Percentiles rank a stretch among this genome's conserved stretches.
Conservation (phyloP, 2,888 invertebrate genomes). For the Zaprionus lineosus region DNA sequence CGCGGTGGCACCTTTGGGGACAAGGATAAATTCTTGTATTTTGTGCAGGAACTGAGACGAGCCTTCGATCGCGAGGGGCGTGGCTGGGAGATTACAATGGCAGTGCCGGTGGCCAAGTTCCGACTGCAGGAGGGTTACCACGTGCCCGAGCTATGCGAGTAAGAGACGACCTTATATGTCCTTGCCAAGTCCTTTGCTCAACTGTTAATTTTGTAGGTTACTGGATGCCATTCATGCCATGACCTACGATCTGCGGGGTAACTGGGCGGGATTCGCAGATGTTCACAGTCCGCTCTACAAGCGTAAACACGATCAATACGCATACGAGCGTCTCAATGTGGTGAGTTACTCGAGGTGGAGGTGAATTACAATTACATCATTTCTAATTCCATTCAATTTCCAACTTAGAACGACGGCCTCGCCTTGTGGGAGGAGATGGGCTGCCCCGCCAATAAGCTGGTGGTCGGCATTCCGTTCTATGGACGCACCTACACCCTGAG, state of each 20-base stretch:
- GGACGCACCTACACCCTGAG: conserved; percentile 93
- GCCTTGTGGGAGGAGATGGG: conserved; percentile 94
- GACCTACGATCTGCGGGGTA: conserved; percentile 93
- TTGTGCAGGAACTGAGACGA: conserved; percentile 90
- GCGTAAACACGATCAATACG: conserved; percentile 93
- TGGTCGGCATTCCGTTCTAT: conserved; percentile 95
- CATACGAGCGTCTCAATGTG: conserved; percentile 94
- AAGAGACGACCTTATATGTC: conserved; percentile 80
- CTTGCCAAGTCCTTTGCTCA: not conserved
- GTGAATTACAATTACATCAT: too few relatives aligned
- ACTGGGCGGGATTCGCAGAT: conserved; percentile 96
- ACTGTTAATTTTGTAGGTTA: conserved; percentile 84
- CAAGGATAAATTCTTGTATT: conserved; percentile 91
- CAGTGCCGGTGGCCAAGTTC: conserved; percentile 94
- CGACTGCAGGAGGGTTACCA: conserved; percentile 94
- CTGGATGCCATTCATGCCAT: conserved; percentile 93
- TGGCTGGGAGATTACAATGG: conserved; percentile 94
- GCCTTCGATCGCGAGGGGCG: conserved; percentile 90
- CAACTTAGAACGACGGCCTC: conserved; percentile 90
- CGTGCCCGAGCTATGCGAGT: conserved; percentile 94
- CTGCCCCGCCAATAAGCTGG: conserved; percentile 92
- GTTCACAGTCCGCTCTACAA: conserved; percentile 93
- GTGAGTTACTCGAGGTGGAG: too few relatives aligned
- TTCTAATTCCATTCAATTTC: not conserved
- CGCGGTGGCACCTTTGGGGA: conserved; percentile 92